Evolutionary conservation across 1,140 invertebrate species (phyloP), one percentile per base, ranked within the genome.

Genomic region (Wiebesia pumilae): DNA sequence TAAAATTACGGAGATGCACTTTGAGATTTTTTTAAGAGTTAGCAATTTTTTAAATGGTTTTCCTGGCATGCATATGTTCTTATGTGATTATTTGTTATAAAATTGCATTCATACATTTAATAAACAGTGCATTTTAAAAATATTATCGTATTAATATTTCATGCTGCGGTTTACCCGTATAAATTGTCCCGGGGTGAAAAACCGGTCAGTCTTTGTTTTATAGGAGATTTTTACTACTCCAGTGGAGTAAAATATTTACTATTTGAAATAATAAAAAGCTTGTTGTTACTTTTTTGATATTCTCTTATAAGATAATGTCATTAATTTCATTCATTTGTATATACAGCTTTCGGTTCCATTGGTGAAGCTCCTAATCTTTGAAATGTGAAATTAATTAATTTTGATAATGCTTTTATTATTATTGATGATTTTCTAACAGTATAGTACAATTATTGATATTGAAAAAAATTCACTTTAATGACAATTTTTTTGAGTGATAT

Each of bases 1-100:
- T 80, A n/a, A 80, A 65, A 80, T 80, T 80, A 40, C 16, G 24
- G 38, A 79, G 54, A 14, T 80, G 30, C 30, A 80, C 78, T 80
- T 38, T 54, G 27, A 54, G 19, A 77, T 43, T 62, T 24, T 27
- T 27, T 62, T 62, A 2, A 62, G 3, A 27, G 14, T 6, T 6
- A 62, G 24, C 35, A 35, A 69, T 69, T 69, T 19, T 69, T 69
- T 35, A 35, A 69, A 33, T 35, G 1, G n/a, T 9, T 54, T 54
- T 19, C 16, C 51, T 54, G 51, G 10, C 51, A 21, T 12, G 16
- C 19, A 16, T 54, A 54, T 19, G 12, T 65, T 65, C n/a, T n/a
- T 65, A n/a, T 65, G 14, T 65, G 6, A 12, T 69, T 35, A 4
- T 33, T 33, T 69, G 16, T 69, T 33, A 33, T 4, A 40, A 14